These are phyloP conservation scores for Onthophagus sagittarius DNA, from an alignment of 2,888 invertebrate species.

Conservation along the genomic window DNA sequence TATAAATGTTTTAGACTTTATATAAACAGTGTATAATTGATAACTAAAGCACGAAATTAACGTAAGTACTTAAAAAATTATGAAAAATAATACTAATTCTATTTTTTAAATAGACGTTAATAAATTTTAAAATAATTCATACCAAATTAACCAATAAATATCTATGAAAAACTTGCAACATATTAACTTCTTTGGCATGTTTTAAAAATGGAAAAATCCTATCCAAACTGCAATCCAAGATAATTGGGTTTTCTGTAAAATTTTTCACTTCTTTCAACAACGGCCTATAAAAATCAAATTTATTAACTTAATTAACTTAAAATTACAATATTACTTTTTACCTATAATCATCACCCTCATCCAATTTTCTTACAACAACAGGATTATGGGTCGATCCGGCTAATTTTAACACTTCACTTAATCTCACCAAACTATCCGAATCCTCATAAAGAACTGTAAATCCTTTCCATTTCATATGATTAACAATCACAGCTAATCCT, in stretches of 20 bases:
- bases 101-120: too few species aligned
- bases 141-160: conserved; percentile 63
- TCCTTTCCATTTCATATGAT: conserved; percentile 68
- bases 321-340: conserved; percentile 18
- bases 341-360: conserved; percentile 36
- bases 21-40: too few species aligned
- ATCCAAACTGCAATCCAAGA: conserved; percentile 70
- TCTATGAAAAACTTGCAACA: conserved; percentile 68
- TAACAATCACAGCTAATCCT: conserved; percentile 64
- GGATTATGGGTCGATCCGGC: conserved; percentile 58
- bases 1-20: too few species aligned
- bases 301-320: not conserved
- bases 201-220: conserved; percentile 54
- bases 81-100: too few species aligned
- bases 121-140: conserved; percentile 31
- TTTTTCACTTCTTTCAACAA: conserved; percentile 72
- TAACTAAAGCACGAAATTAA: too few species aligned
- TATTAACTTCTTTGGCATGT: conserved; percentile 78
- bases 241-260: conserved; percentile 67
- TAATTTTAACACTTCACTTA: conserved; percentile 76
- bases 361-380: conserved; percentile 62
- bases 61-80: too few species aligned
- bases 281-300: conserved; percentile 50
- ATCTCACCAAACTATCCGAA: conserved; percentile 67
- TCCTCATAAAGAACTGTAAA: conserved; percentile 78